Evolutionary conservation across 1,140 invertebrate genomes (phyloP).

Genomic region (Anoplolepis gracilipes): DNA sequence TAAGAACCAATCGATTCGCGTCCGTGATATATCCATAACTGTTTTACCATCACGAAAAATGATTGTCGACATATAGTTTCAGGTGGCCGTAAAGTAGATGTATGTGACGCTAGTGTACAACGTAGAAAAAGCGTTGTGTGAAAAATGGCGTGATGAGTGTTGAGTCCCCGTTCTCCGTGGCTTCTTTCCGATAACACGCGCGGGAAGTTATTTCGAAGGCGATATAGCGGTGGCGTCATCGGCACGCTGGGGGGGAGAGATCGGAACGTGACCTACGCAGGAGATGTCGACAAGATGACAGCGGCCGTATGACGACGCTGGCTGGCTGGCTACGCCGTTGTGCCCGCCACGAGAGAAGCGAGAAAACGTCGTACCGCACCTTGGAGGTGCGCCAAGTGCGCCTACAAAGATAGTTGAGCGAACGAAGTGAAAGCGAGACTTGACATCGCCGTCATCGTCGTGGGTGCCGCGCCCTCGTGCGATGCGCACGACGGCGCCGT

Average conservation of each 20-base stretch:
- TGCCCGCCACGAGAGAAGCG: background rate
- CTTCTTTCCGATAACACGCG: too few species aligned
- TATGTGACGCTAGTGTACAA: too few species aligned
- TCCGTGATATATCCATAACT: too few species aligned
- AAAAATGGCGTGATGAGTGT: too few species aligned
- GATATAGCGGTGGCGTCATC: constrained; percentile 63
- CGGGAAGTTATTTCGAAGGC: constrained; percentile 35
- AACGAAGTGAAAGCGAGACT: background rate
- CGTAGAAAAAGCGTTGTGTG: too few species aligned
- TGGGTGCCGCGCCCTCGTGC: constrained; percentile 67
- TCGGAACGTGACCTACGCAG: constrained; percentile 73
- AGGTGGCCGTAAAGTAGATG: too few species aligned
- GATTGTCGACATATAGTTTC: too few species aligned
- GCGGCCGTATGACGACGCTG: constrained; percentile 65
- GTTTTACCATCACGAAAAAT: too few species aligned
- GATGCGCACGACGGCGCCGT: constrained; percentile 63
- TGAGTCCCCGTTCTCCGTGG: too few species aligned
- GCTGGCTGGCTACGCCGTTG: constrained; percentile 53
- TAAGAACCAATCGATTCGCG: too few species aligned
- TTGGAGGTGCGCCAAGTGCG: constrained; percentile 19
- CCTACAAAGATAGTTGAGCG: background rate
- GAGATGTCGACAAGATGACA: constrained; percentile 78
- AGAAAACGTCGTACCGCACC: constrained; percentile 1
- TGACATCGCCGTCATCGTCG: constrained; percentile 7
- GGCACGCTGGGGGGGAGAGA: constrained; percentile 62